A percentile compares a stretch with the other conserved stretches of the same genome.
Conservation (phyloP, 2,888 invertebrate species). For the Drosophila austrosaltans region DNA sequence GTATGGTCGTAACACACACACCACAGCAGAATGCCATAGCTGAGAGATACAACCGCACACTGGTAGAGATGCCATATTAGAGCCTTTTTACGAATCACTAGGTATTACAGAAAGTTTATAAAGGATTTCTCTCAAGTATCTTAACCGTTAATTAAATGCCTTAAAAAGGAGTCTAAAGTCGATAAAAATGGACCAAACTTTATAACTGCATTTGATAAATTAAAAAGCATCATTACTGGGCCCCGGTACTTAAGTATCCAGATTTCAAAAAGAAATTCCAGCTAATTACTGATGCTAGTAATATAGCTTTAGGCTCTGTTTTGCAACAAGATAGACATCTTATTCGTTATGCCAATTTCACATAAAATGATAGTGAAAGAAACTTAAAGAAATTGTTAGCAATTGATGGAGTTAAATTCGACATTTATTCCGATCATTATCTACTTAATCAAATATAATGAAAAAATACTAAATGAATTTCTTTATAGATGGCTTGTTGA, state of each 20-base stretch:
- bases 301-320: constrained; percentile 46
- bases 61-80: constrained; percentile 20
- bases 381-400: constrained; percentile 50
- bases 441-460: constrained; percentile 37
- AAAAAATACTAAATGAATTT: constrained; percentile 16
- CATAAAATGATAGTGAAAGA: constrained; percentile 44
- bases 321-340: constrained; percentile 47
- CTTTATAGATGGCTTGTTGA: constrained; percentile 9
- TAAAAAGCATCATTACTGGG: constrained; percentile 33
- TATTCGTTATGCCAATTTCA: constrained; percentile 44
- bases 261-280: constrained; percentile 38
- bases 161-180: constrained; percentile 37
- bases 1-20: no score
- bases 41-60: no score
- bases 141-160: constrained; percentile 37
- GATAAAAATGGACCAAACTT: constrained; percentile 35
- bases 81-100: constrained; percentile 35
- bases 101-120: constrained; percentile 41
- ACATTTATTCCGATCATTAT: constrained; percentile 44
- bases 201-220: constrained; percentile 32
- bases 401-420: constrained; percentile 36
- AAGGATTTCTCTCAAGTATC: constrained; percentile 41
- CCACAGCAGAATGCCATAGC: no score
- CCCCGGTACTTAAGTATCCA: constrained; percentile 37
- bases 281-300: constrained; percentile 46